Conservation (phyloP, 1,140 invertebrate genomes). For the Sinella curviseta region DNA sequence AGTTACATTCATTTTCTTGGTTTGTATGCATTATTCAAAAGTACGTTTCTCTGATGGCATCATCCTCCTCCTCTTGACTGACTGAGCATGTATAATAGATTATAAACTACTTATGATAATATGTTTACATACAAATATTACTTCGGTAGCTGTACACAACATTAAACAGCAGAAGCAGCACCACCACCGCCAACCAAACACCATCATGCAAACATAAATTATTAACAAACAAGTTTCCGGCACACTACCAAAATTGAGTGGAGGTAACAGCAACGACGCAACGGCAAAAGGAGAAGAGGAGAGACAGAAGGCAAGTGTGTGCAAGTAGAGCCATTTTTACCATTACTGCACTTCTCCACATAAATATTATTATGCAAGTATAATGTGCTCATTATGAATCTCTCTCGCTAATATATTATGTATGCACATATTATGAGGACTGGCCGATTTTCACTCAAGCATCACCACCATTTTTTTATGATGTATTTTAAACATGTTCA, state of each 20-base stretch:
- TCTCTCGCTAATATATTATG: not conserved
- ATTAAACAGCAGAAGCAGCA: not conserved
- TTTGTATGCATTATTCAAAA: constrained; percentile 2
- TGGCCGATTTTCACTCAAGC: not conserved
- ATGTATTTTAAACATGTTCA: not conserved
- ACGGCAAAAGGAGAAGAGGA: too few species aligned
- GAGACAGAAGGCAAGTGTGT: constrained; percentile 2
- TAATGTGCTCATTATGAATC: not conserved
- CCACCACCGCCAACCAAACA: not conserved
- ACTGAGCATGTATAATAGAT: not conserved
- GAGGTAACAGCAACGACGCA: too few species aligned
- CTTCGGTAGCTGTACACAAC: not conserved
- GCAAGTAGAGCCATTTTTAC: not conserved
- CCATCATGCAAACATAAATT: constrained; percentile 14
- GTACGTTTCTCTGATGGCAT: too few species aligned
- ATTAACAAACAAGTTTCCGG: constrained; percentile 23
- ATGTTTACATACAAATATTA: not conserved
- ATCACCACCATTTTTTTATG: not conserved
- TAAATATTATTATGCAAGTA: not conserved
- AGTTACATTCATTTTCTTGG: not conserved
- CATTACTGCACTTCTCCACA: not conserved
- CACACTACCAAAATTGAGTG: not conserved
- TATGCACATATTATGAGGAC: not conserved
- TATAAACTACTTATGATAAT: constrained; percentile 11
- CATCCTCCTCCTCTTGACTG: constrained; percentile 21